Evolutionary conservation across 2,113 vertebrate genomes (phyloP), one percentile per base, ranked within the genome.

Genomic region (Callorhinus ursinus): DNA sequence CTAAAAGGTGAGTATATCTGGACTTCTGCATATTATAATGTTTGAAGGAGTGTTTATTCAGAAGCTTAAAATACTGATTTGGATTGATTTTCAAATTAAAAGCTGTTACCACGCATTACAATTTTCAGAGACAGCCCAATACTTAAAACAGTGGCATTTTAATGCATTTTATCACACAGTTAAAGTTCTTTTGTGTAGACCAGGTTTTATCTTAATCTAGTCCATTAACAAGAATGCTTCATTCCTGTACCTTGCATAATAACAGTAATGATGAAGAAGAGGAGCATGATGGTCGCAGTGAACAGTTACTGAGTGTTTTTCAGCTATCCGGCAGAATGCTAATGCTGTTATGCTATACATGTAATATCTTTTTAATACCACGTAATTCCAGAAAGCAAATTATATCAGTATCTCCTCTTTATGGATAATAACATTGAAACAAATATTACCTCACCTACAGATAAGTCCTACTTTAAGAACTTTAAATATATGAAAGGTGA

Each of bases 1-100:
- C 65, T 81, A 42, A 42, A n/a, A 87, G 39, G 26, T 33, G 3
- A 92, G 5, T 39, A 65, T 53, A 86, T 42, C 7, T 81, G 21
- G n/a, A 53, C 4, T 55, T 39, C 46, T 53, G 7, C 71, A 72
- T 72, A 92, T 63, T 72, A 72, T 71, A 80, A 36, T 39, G 16
- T 86, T 87, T 53, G 5, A 92, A 71, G 10, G 18, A 71, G 39
- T 51, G 39, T 61, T 81, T 81, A 82, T 80, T 87, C 4, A 14
- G 21, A 16, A 87, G 15, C 46, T 39, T 42, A 39, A 86, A 86
- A 86, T 59, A 80, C 8, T 91, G 33, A 51, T 71, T 14, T 80
- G 18, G 33, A 79, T 51, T 95, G 31, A 57, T 79, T 92, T 95
- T 91, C 15, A 65, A 79, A 79, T 79, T 91, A 95, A 85, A 91